Evolutionary conservation across 2,888 invertebrate genomes (phyloP).

Genomic region (Hirtodrosophila alboralis): DNA sequence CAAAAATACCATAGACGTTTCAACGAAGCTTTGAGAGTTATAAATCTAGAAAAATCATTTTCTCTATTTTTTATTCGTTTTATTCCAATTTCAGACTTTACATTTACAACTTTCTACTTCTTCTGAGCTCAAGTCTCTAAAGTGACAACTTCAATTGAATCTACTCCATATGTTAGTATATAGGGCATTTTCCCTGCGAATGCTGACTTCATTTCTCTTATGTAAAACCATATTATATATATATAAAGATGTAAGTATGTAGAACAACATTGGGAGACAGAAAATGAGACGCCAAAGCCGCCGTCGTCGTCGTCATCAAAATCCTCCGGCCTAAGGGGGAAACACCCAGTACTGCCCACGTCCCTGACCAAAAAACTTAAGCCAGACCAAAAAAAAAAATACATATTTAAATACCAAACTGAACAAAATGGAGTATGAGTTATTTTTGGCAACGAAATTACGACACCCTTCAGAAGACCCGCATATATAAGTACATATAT

Average conservation of each 20-base stretch:
- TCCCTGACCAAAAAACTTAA: conserved; percentile 3
- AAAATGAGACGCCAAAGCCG: conserved; percentile 19
- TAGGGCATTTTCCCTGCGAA: conserved; percentile 59
- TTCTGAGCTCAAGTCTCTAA: neutral
- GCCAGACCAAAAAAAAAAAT: too few species aligned
- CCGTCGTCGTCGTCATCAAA: conserved; percentile 17
- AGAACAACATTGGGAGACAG: conserved; percentile 30
- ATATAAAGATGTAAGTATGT: conserved; percentile 2
- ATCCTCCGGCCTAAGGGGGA: conserved; percentile 2
- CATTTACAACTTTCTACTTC: too few species aligned
- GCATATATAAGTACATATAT: conserved; percentile 25
- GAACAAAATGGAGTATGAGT: conserved; percentile 77
- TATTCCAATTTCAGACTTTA: too few species aligned
- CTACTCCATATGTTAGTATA: conserved; percentile 46
- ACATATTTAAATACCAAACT: too few species aligned
- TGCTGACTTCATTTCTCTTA: conserved; percentile 63
- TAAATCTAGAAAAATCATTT: too few species aligned
- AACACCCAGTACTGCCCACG: neutral
- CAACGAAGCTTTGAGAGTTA: too few species aligned
- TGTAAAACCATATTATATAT: conserved; percentile 26
- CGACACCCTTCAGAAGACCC: conserved; percentile 71
- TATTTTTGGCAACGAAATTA: conserved; percentile 76
- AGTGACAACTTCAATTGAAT: conserved; percentile 14
- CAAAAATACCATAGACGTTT: too few species aligned
- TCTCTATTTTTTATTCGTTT: too few species aligned